These are phyloP conservation scores for Coluber constrictor DNA, from an alignment of 2,797 vertebrate species.

Conservation along the genomic window DNA sequence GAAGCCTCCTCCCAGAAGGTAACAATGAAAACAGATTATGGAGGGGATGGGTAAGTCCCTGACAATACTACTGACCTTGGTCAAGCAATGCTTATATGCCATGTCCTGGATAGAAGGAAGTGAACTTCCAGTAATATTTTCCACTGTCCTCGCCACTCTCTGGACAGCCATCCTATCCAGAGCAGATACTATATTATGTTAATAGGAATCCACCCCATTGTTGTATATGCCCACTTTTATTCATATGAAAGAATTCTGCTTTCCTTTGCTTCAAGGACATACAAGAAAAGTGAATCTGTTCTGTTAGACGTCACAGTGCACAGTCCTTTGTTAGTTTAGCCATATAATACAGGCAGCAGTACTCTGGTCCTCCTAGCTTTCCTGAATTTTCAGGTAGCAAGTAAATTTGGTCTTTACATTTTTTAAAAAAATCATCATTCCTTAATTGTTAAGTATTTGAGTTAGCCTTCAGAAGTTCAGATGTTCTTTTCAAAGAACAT, in stretches of 20 bases:
- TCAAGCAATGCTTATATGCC: neutral
- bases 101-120: neutral
- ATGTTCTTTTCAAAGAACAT: neutral
- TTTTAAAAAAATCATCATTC: neutral
- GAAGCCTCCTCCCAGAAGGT: neutral
- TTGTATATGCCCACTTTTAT: neutral
- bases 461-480: neutral
- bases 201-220: neutral
- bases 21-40: neutral
- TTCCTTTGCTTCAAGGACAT: neutral
- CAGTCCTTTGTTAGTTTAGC: neutral
- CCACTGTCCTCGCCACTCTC: neutral
- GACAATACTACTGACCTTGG: neutral
- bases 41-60: neutral
- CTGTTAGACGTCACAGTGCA: neutral
- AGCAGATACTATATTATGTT: neutral
- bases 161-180: neutral
- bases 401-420: neutral
- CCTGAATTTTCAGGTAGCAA: neutral
- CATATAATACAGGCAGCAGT: neutral
- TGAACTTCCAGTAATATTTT: neutral
- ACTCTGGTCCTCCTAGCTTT: neutral
- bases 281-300: neutral
- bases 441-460: neutral
- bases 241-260: neutral